phyloP scores from a whole-genome alignment of 2,797 vertebrate species.

The Hozukius guyotensis region DNA sequence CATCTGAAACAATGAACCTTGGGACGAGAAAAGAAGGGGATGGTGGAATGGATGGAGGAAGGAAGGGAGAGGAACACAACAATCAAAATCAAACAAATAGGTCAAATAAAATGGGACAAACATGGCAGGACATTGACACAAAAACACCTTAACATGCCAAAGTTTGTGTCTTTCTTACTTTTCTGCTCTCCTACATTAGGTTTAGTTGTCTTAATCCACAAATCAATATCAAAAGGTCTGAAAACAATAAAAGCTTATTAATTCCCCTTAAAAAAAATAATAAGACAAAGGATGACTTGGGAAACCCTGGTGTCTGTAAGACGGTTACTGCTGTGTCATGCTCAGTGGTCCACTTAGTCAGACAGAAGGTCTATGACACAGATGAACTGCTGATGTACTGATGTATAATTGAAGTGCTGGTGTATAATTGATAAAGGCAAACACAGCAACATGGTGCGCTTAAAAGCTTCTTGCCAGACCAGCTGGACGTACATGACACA shows the following conservation, averaged over 20 bases:
- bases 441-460: constrained; percentile 49
- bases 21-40: constrained; percentile 60
- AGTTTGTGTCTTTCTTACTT: not conserved
- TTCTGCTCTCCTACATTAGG: not conserved
- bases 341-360: constrained; percentile 52
- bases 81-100: constrained; percentile 78
- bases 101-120: constrained; percentile 58
- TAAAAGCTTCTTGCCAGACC: constrained; percentile 63
- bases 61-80: constrained; percentile 80
- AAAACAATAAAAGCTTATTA: not conserved
- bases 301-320: not conserved
- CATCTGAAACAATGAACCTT: constrained; percentile 98
- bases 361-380: constrained; percentile 60
- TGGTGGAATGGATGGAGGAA: constrained; percentile 84
- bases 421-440: constrained; percentile 75
- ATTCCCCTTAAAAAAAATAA: not conserved
- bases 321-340: constrained; percentile 55
- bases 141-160: not conserved
- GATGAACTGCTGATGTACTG: constrained; percentile 58
- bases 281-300: not conserved
- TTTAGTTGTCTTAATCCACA: not conserved
- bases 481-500: constrained; percentile 27
- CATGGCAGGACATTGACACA: constrained; percentile 43
- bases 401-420: constrained; percentile 68
- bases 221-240: not conserved